A percentile compares a stretch with the other conserved stretches of the same genome.
Evolutionary conservation across 2,888 invertebrate genomes (phyloP).

Genomic region (Galerucella calmariensis): DNA sequence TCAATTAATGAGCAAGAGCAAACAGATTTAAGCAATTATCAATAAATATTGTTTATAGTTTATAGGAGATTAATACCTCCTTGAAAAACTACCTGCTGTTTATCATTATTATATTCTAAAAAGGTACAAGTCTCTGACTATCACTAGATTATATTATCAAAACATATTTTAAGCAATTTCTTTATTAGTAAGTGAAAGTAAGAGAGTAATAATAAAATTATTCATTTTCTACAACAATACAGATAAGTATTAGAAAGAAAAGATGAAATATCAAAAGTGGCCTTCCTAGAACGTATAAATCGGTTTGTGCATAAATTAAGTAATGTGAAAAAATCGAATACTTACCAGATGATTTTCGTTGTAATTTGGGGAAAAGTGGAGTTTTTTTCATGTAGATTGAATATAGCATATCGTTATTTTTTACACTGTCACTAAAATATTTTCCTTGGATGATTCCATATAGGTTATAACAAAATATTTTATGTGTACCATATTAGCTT

Average conservation of each 20-base stretch:
- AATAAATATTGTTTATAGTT: background rate
- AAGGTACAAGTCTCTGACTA: background rate
- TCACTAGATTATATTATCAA: background rate
- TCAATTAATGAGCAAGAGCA: background rate
- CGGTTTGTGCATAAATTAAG: background rate
- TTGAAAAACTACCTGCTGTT: background rate
- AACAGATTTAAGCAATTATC: background rate
- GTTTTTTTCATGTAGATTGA: slow-evolving; percentile 34
- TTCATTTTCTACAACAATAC: background rate
- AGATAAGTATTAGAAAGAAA: background rate
- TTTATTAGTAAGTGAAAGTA: background rate
- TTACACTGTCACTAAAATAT: slow-evolving; percentile 33
- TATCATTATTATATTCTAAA: background rate
- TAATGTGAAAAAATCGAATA: background rate
- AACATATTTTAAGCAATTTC: background rate
- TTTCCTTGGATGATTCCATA: slow-evolving; percentile 17
- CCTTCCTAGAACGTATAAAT: background rate
- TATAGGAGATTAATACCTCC: background rate
- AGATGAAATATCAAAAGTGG: background rate
- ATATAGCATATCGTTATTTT: slow-evolving; percentile 33
- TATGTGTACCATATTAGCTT: slow-evolving; percentile 13
- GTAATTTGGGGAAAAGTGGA: slow-evolving; percentile 32
- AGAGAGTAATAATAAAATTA: background rate
- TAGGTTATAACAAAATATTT: slow-evolving; percentile 17
- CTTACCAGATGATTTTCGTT: slow-evolving; percentile 34